phyloP scores from a whole-genome alignment of 2,888 invertebrate genomes.

The Brachypalpus laphriformis region DNA sequence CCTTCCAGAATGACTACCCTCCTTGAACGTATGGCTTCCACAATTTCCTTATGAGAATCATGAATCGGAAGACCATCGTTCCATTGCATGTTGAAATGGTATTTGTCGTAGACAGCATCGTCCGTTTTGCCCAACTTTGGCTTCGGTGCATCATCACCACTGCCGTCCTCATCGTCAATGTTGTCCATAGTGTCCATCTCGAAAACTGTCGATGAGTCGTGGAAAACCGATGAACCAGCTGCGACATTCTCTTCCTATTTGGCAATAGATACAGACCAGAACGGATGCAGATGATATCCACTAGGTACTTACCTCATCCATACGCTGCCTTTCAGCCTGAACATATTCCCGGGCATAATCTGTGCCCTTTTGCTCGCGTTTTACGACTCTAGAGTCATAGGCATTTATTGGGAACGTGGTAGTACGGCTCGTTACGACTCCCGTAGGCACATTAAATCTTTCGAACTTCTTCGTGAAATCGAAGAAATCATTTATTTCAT shows the following conservation, averaged over 20 bases:
- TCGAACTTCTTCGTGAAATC: slow-evolving; percentile 81
- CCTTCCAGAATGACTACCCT: slow-evolving; percentile 94
- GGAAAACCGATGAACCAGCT: background rate
- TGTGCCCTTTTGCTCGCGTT: slow-evolving; percentile 77
- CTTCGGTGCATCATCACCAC: slow-evolving; percentile 43
- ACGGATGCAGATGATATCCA: background rate
- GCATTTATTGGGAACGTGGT: slow-evolving; percentile 48
- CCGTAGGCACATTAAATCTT: slow-evolving; percentile 74
- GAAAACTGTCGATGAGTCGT: slow-evolving; percentile 41
- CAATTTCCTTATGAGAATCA: slow-evolving; percentile 84
- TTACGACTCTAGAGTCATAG: slow-evolving; percentile 75
- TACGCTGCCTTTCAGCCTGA: slow-evolving; percentile 76
- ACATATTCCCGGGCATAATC: slow-evolving; percentile 77
- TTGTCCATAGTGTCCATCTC: slow-evolving; percentile 79
- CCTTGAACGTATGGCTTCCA: slow-evolving; percentile 85
- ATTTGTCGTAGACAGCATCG: slow-evolving; percentile 78
- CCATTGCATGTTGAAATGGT: slow-evolving; percentile 78
- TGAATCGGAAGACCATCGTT: slow-evolving; percentile 80
- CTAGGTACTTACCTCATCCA: slow-evolving; percentile 76
- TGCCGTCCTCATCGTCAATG: slow-evolving; percentile 75
- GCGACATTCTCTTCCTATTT: slow-evolving; percentile 44
- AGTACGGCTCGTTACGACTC: slow-evolving; percentile 75
- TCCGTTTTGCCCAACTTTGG: slow-evolving; percentile 74
- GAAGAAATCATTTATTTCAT: slow-evolving; percentile 80
- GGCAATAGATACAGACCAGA: background rate